Evolutionary conservation across 35 echinoderm and acorn worm genomes (phyloP).

Genomic region (Apostichopus parvimensis): DNA sequence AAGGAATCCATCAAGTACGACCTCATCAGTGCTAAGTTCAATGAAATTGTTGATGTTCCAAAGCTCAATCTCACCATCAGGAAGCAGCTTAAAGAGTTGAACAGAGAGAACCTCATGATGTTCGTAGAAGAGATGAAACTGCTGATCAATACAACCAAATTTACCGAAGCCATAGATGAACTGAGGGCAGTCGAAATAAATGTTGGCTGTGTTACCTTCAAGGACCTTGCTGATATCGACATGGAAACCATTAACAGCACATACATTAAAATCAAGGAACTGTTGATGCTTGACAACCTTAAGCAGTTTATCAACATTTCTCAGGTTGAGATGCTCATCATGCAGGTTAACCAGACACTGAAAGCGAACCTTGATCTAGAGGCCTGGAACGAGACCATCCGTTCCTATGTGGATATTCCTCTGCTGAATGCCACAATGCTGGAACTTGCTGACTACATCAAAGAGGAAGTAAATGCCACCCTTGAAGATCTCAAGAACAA

Average conservation of each 20-base stretch:
- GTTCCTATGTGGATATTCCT: conserved; percentile 50
- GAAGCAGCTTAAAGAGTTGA: conserved; percentile 21
- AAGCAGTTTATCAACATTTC: conserved; percentile 67
- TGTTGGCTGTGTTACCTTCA: conserved; percentile 23
- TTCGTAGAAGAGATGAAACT: conserved; percentile 39
- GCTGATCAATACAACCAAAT: conserved; percentile 18
- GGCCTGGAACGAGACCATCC: conserved; percentile 64
- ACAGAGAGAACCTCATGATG: conserved; percentile 32
- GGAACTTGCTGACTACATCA: conserved; percentile 29
- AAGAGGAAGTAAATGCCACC: conserved; percentile 36
- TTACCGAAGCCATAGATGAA: not conserved
- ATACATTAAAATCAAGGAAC: conserved; percentile 6
- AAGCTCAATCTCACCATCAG: conserved; percentile 55
- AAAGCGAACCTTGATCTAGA: conserved; percentile 34
- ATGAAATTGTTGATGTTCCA: conserved; percentile 55
- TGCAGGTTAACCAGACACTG: conserved; percentile 49
- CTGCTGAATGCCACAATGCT: conserved; percentile 41
- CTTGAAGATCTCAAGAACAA: conserved; percentile 7
- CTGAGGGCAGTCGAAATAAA: conserved; percentile 26
- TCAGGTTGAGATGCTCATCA: conserved; percentile 37
- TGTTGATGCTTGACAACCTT: conserved; percentile 41
- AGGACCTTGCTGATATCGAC: conserved; percentile 28
- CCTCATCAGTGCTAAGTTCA: conserved; percentile 39
- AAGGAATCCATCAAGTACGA: conserved; percentile 54
- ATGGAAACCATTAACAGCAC: conserved; percentile 54